These are phyloP conservation scores for Fistularia commersonii DNA, from an alignment of 2,797 vertebrate species.

Conservation along the genomic window DNA sequence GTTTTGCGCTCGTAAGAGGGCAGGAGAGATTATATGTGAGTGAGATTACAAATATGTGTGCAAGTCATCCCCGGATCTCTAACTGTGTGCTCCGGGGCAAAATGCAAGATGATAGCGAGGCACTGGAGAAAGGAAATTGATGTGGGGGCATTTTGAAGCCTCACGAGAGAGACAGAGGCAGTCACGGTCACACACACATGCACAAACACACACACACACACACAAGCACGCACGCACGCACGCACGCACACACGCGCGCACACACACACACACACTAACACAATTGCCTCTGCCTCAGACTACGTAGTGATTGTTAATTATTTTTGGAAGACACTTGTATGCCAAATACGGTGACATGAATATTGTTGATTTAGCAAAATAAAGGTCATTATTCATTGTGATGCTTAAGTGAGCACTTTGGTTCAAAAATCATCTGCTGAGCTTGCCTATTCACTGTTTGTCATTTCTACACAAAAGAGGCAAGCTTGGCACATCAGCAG, in stretches of 20 bases:
- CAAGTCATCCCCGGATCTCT: slow-evolving; percentile 20
- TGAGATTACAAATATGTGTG: slow-evolving; percentile 8
- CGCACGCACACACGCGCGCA: too few species aligned
- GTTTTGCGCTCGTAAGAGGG: slow-evolving; percentile 54
- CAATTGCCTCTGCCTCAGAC: too few species aligned
- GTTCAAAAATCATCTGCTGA: slow-evolving; percentile 15
- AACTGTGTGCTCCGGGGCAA: slow-evolving; percentile 49
- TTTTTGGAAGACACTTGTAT: too few species aligned
- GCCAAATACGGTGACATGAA: too few species aligned
- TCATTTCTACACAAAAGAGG: slow-evolving; percentile 31
- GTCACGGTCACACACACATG: slow-evolving; percentile 30
- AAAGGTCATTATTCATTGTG: slow-evolving; percentile 8
- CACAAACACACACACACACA: slow-evolving; percentile 5
- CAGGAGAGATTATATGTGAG: slow-evolving; percentile 42
- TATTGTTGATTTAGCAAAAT: background rate
- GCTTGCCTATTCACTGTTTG: slow-evolving; percentile 24
- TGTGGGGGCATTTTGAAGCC: slow-evolving; percentile 43
- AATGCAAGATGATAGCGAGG: slow-evolving; percentile 64
- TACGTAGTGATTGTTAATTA: too few species aligned
- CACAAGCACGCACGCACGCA: background rate
- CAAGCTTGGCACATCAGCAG: slow-evolving; percentile 9
- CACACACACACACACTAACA: too few species aligned
- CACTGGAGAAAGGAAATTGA: slow-evolving; percentile 57
- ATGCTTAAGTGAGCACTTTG: slow-evolving; percentile 26
- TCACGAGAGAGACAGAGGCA: slow-evolving; percentile 7